phyloP scores from a whole-genome alignment of 1,140 invertebrate species.

The Heterodera schachtii region DNA sequence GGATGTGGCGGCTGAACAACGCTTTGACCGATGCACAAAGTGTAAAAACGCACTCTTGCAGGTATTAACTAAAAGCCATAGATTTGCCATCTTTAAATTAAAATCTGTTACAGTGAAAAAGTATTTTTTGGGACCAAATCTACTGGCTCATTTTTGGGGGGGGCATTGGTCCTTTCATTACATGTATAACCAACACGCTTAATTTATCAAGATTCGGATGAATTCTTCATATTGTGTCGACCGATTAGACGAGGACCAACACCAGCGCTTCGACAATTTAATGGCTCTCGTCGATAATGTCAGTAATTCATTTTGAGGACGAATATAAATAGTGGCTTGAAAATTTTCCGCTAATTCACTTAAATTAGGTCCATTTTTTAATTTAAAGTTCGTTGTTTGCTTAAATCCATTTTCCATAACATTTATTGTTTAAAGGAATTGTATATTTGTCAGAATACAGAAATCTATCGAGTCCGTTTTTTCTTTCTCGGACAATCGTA shows the following conservation, averaged over 20 bases:
- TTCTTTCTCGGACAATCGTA: background rate
- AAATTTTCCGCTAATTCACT: background rate
- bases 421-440: background rate
- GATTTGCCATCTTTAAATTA: too few relatives aligned
- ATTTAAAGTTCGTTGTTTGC: background rate
- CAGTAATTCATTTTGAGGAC: background rate
- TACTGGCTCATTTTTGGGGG: too few relatives aligned
- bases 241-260: background rate
- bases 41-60: conserved; percentile 34
- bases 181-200: too few relatives aligned
- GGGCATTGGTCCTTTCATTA: too few relatives aligned
- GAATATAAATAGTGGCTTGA: background rate
- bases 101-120: too few relatives aligned
- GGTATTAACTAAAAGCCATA: background rate
- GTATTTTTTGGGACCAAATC: too few relatives aligned
- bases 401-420: background rate
- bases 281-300: background rate
- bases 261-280: background rate
- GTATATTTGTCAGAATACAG: background rate
- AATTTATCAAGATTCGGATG: conserved; percentile 5
- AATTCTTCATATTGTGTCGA: background rate
- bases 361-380: background rate
- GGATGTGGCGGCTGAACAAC: conserved; percentile 38
- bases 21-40: conserved; percentile 36
- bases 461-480: background rate